Evolutionary conservation across 53 echinoderm and acorn worm genomes (phyloP).

Genomic region (Mesocentrotus franciscanus): DNA sequence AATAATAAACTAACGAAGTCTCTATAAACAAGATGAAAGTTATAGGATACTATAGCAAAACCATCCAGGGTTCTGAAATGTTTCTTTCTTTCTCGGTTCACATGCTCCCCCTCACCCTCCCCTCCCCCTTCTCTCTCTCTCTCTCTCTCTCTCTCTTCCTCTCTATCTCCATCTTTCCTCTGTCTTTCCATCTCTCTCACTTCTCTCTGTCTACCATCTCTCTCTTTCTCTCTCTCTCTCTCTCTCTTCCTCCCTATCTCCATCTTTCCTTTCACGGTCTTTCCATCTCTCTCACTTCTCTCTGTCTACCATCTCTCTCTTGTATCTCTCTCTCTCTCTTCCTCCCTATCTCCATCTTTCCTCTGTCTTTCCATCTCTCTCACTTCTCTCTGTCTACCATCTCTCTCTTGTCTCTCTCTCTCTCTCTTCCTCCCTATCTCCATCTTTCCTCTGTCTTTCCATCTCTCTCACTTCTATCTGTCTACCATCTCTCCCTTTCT

Average conservation of each 20-base stretch:
- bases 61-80: too few relatives aligned
- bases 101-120: neutral
- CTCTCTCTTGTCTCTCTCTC: neutral
- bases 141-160: conserved; percentile 11
- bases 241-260: neutral
- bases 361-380: neutral
- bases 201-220: too few relatives aligned
- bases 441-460: neutral
- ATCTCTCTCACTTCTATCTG: too few relatives aligned
- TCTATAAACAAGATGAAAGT: too few relatives aligned
- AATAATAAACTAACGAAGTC: too few relatives aligned
- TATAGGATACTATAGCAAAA: too few relatives aligned
- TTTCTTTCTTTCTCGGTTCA: too few relatives aligned
- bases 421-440: neutral
- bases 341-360: too few relatives aligned
- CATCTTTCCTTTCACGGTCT: too few relatives aligned
- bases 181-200: too few relatives aligned
- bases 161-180: neutral
- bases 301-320: neutral
- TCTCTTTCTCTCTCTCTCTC: conserved; percentile 10
- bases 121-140: neutral
- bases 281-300: conserved; percentile 1
- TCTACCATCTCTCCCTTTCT: neutral
- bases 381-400: neutral
- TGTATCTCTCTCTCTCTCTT: neutral